Base-by-base conservation (phyloP, 2,113 vertebrate species). In the Pyrgilauda ruficollis region DNA sequence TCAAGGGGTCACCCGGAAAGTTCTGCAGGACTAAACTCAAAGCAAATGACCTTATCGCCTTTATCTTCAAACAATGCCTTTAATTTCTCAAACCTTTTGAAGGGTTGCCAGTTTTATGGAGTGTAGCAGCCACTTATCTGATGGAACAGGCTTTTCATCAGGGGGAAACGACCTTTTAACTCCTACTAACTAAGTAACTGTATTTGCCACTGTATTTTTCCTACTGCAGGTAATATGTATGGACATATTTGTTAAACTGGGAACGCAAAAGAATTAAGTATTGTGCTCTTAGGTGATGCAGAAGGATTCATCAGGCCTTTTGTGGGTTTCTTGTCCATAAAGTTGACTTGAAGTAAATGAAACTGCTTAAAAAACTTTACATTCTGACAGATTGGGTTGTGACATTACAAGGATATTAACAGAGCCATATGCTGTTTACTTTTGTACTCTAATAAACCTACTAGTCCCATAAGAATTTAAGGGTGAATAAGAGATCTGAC, bases 51-150 rank as follows among this genome's bases (percentile, higher is more conserved):
- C 73, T 94, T 81, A 80, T 80, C 6, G 15, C 68, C 97, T 97
- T 96, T 92, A 96, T 97, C 96, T 97, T 97, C 96, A 97, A 96
- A 97, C 90, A 96, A 78, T 74, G 73, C 27, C 72, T 93, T 87
- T 94, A 89, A 90, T 97, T 97, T 97, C 89, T 72, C 47, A 95
- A 95, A 49, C 26, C 64, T 94, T 98, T 97, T 97, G 95, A 97
- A 97, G 84, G 64, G 62, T 84, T 96, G 82, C 79, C 91, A 92
- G 81, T 93, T 96, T 96, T 96, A 63, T 55, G 91, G 84, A 96
- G 70, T 63, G 43, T 58, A 88, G 84, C 52, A 81, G 75, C 44
- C 56, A 87, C 67, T 96, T 93, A 95, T 95, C 88, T 85, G 95
- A 92, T 84, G 89, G 64, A 89, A 96, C 94, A 94, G 74, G 77